Conservation (phyloP, 2,797 vertebrate genomes). For the Lacerta viridis region DNA sequence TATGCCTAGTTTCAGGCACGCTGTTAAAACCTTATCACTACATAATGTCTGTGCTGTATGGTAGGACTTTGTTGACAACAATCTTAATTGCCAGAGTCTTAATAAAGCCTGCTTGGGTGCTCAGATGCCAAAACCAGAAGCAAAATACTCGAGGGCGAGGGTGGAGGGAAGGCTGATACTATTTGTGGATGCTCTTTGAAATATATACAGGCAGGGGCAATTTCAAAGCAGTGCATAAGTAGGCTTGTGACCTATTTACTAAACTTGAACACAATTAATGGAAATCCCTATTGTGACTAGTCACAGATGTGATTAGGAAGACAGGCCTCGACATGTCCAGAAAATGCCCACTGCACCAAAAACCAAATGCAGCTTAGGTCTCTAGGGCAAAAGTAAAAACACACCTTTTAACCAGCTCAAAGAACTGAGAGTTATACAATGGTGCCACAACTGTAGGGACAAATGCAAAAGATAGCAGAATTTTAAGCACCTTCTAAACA, state of each 20-base stretch:
- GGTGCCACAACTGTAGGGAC: background rate
- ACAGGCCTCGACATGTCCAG: background rate
- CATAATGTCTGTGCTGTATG: background rate
- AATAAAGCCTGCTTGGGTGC: background rate
- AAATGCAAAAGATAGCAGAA: background rate
- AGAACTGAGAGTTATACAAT: background rate
- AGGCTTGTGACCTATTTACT: slow-evolving; percentile 28
- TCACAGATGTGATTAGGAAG: slow-evolving; percentile 14
- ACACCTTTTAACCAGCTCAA: background rate
- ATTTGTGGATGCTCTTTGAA: slow-evolving; percentile 5
- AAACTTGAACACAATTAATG: slow-evolving; percentile 43
- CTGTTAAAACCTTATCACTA: background rate
- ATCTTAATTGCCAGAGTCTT: slow-evolving; percentile 40
- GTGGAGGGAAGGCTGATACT: slow-evolving; percentile 21
- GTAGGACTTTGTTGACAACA: slow-evolving; percentile 12
- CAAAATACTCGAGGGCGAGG: background rate
- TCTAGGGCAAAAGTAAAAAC: background rate
- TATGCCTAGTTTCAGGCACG: background rate
- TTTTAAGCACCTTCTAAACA: background rate
- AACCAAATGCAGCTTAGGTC: slow-evolving; percentile 10
- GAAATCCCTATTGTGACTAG: slow-evolving; percentile 39
- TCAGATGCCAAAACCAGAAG: slow-evolving; percentile 35
- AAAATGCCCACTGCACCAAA: background rate
- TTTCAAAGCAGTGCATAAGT: background rate
- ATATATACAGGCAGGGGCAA: slow-evolving; percentile 36